A percentile compares a stretch with the other conserved stretches of the same genome.
Evolutionary conservation across 2,888 invertebrate species (phyloP).

Genomic region (Microplitis deprimator): DNA sequence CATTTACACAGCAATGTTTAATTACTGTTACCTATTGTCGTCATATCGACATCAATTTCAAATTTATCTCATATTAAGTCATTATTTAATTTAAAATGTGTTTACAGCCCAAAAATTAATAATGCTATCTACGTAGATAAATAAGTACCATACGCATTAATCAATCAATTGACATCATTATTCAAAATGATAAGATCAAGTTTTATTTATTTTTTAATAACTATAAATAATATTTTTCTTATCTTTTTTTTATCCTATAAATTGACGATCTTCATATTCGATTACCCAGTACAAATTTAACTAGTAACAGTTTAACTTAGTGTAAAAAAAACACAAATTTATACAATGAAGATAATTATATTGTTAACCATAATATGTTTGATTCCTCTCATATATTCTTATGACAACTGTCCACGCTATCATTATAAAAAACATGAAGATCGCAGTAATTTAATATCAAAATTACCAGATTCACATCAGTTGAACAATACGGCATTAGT

Average conservation of each 20-base stretch:
- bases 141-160: no score
- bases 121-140: no score
- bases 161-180: no score
- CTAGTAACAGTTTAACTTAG: background rate
- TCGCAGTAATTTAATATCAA: background rate
- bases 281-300: background rate
- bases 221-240: background rate
- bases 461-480: background rate
- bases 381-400: background rate
- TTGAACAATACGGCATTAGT: background rate
- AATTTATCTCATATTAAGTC: no score
- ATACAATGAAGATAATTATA: background rate
- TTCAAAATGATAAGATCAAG: no score
- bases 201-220: no score
- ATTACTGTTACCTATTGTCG: no score
- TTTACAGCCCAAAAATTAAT: no score
- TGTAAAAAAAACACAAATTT: background rate
- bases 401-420: background rate
- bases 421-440: background rate
- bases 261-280: background rate
- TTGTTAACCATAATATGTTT: background rate
- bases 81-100: no score
- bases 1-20: no score
- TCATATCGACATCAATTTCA: no score
- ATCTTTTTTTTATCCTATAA: background rate